Evolutionary conservation across 2,113 vertebrate species (phyloP).

Genomic region (Gadus macrocephalus): DNA sequence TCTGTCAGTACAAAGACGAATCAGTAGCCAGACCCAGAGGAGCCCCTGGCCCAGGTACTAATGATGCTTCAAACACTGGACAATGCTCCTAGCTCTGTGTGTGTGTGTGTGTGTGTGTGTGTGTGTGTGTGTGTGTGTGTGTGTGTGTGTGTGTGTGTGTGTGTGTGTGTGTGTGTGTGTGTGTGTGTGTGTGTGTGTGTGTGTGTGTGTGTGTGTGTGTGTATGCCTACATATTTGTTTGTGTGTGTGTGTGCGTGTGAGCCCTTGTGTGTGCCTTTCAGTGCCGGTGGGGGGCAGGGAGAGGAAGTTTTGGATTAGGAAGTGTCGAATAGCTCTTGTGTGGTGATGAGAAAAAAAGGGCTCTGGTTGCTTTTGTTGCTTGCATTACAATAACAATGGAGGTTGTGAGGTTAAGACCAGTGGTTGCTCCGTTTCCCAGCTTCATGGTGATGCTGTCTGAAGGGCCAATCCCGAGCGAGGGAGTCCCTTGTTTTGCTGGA

Average conservation of each 20-base stretch:
- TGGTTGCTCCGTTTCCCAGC: conserved; percentile 24
- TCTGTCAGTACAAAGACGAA: conserved; percentile 24
- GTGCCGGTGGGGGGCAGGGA: conserved; percentile 12
- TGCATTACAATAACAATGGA: conserved; percentile 46
- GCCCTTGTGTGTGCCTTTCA: background rate
- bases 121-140: conserved; percentile 3
- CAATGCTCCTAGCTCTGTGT: conserved; percentile 23
- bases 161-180: conserved; percentile 11
- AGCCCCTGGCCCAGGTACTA: conserved; percentile 46
- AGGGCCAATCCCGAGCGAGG: background rate
- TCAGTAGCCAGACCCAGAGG: conserved; percentile 29
- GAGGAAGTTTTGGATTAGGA: conserved; percentile 37
- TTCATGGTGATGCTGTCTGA: background rate
- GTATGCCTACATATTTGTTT: background rate
- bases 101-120: background rate
- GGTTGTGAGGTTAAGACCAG: conserved; percentile 18
- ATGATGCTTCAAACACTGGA: conserved; percentile 37
- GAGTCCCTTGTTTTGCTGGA: background rate
- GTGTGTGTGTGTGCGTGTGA: background rate
- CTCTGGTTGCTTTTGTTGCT: conserved; percentile 29
- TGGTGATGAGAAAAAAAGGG: conserved; percentile 14
- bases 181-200: conserved; percentile 4
- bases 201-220: background rate
- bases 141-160: conserved; percentile 4
- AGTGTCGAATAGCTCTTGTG: conserved; percentile 32